A percentile compares a stretch with the other conserved stretches of the same genome.
Conservation (phyloP, 2,888 invertebrate species). For the Stenotaenia linearis region DNA sequence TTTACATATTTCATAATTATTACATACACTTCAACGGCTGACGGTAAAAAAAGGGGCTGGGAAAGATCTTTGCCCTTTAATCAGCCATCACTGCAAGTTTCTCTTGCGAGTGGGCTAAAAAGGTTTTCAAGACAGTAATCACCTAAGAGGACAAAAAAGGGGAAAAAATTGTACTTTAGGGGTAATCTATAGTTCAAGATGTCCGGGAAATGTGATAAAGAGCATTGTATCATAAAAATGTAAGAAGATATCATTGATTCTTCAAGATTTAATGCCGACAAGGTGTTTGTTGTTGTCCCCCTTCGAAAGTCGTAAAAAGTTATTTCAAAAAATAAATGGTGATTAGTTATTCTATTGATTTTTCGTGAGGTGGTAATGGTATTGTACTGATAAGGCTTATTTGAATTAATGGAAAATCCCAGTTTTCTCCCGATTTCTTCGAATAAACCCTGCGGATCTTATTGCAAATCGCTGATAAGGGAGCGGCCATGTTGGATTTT, state of each 20-base stretch:
- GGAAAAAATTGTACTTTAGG: not conserved
- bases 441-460: no score
- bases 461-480: no score
- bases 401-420: no score
- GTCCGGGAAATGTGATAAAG: not conserved
- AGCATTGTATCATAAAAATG: not conserved
- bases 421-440: no score
- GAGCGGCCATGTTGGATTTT: no score
- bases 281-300: not conserved
- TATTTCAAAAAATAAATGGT: no score
- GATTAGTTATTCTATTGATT: no score
- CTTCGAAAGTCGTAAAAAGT: not conserved
- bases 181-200: not conserved
- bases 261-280: not conserved
- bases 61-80: slow-evolving; percentile 9
- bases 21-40: no score
- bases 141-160: not conserved
- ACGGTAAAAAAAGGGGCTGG: not conserved
- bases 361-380: no score
- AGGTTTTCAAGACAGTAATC: slow-evolving; percentile 15
- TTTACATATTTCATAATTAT: no score
- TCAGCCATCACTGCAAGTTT: not conserved
- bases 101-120: not conserved
- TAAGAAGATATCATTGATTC: not conserved
- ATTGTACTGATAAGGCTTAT: no score